These are phyloP conservation scores for Nipponacmea schrenckii DNA, from an alignment of 2,888 invertebrate species.

Conservation along the genomic window DNA sequence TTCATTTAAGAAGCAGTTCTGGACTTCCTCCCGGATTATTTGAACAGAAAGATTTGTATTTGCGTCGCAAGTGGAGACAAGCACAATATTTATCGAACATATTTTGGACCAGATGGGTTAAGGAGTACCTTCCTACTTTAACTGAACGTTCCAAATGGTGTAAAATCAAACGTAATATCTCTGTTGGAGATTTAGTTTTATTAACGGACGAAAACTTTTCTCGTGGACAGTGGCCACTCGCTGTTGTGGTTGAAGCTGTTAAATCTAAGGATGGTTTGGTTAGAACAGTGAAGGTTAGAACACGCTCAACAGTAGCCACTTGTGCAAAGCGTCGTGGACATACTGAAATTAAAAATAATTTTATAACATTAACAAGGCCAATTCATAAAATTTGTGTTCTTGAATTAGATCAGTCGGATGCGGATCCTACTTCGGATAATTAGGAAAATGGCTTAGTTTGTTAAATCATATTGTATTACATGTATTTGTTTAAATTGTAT, in stretches of 20 bases:
- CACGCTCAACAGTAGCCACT: no score
- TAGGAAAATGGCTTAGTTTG: no score
- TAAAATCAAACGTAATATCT: neutral
- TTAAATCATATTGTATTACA: no score
- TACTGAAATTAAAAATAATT: neutral
- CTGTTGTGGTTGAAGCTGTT: neutral
- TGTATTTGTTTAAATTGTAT: no score
- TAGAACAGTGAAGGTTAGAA: neutral
- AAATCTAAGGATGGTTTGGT: neutral
- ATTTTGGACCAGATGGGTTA: no score
- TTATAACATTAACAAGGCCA: neutral
- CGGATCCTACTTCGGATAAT: no score
- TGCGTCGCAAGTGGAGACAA: no score
- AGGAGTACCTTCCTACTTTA: neutral
- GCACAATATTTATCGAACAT: no score
- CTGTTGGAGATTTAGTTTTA: neutral
- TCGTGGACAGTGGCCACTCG: neutral
- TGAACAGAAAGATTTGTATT: no score
- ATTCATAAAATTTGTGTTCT: neutral
- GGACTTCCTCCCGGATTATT: conserved; percentile 20
- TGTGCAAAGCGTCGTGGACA: neutral
- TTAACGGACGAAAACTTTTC: neutral
- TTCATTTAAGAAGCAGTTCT: conserved; percentile 34
- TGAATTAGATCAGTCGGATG: neutral
- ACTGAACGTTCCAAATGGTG: neutral